These are phyloP conservation scores for Drosophila nigricruria DNA, from an alignment of 2,888 invertebrate genomes.

Conservation along the genomic window DNA sequence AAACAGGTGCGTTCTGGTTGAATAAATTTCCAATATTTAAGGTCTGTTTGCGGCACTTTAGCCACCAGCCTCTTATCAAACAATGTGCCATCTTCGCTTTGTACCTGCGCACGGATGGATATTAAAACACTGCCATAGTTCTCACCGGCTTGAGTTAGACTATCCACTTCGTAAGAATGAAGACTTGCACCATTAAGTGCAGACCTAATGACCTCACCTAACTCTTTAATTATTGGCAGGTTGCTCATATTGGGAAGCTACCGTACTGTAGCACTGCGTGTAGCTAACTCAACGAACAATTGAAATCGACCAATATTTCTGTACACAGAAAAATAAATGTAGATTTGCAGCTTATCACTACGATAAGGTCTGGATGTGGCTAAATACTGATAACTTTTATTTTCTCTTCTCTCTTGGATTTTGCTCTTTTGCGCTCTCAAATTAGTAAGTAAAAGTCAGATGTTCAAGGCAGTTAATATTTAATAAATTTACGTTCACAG, in stretches of 20 bases:
- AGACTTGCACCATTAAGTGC: constrained; percentile 33
- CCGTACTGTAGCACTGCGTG: not conserved
- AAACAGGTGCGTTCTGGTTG: constrained; percentile 66
- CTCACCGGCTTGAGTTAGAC: constrained; percentile 63
- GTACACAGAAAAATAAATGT: not conserved
- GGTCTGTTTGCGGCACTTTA: constrained; percentile 62
- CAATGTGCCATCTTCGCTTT: constrained; percentile 10
- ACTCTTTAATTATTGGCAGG: constrained; percentile 44
- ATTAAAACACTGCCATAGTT: constrained; percentile 65
- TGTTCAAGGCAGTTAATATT: not conserved
- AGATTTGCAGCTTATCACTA: constrained; percentile 14
- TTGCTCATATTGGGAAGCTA: constrained; percentile 13
- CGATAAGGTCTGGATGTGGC: constrained; percentile 24
- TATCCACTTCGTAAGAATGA: constrained; percentile 23
- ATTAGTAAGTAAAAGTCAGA: not conserved
- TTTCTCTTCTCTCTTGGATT: not conserved
- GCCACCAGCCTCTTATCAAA: constrained; percentile 45
- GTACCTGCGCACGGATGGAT: constrained; percentile 47
- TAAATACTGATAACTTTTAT: constrained; percentile 9
- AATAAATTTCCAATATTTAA: constrained; percentile 62
- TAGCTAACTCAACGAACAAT: constrained; percentile 1
- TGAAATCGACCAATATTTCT: not conserved
- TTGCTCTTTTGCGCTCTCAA: not conserved
- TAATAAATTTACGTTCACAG: not conserved
- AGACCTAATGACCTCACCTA: constrained; percentile 44